Base-by-base conservation (phyloP, 2,797 vertebrate genomes). In the Vipera ursinii region DNA sequence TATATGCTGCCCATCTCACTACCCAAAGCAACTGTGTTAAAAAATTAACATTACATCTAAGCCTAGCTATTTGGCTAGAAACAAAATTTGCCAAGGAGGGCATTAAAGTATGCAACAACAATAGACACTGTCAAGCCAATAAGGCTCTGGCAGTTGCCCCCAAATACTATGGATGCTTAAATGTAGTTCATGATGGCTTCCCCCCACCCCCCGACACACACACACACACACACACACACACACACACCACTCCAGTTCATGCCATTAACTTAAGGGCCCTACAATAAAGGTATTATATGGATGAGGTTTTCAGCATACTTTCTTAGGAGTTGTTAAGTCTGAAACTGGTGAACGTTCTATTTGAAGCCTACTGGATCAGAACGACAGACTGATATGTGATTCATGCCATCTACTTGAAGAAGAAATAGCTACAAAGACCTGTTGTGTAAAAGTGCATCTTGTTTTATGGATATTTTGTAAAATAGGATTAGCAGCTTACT, bases 391-490 rank as follows among this genome's bases (percentile, higher is more conserved):
- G 38, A 82, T 59, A 20, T 17, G 15, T 59, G 20, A 82, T 10
- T 24, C 38, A 48, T 24, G 73, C 73, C 73, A 82, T 24, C 44
- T 22, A 10, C 73, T 82, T 92, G 88, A 24, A 90, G 28, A 28
- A 60, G 28, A 48, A 89, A 55, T 87, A n/a, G 26, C 28, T 24
- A 90, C 6, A 38, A 73, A 90, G 38, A 44, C 8, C 44, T 20
- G 6, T 73, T 51, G 26, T 85, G 24, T 55, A 32, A 24, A 6
- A 60, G 32, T n/a, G 59, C 86, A 7, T 48, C 48, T 85, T 82
- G 55, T 73, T 88, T 61, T 85, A 63, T 28, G 13, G 91, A 88
- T 73, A 44, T 24, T 92, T 53, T 60, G 28, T 59, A 59, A 56
- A 65, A 78, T 7, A n/a, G 17, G 26, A 48, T 14, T 57, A 38